These are phyloP conservation scores for Leptopilina drosophilae DNA, from an alignment of 2,888 invertebrate genomes.

Conservation along the genomic window DNA sequence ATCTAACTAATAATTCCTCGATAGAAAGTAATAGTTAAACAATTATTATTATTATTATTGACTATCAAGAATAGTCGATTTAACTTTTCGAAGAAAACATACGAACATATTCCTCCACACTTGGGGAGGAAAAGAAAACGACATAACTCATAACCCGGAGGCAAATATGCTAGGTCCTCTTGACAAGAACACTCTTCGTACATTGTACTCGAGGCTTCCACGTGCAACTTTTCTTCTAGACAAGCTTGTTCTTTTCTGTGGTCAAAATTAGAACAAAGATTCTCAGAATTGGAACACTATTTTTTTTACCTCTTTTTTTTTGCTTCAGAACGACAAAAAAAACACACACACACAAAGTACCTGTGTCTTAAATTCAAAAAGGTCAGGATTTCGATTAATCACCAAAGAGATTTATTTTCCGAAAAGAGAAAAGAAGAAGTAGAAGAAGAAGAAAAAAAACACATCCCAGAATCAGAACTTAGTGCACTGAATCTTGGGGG, in stretches of 20 bases:
- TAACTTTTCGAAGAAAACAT: too few relatives aligned
- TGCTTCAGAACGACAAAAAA: not conserved
- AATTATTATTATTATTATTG: too few relatives aligned
- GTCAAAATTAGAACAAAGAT: conserved; percentile 16
- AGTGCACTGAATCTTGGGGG: not conserved
- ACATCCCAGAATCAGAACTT: too few relatives aligned
- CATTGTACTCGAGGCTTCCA: conserved; percentile 14
- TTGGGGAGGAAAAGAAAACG: not conserved
- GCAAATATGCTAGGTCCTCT: conserved; percentile 15
- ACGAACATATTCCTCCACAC: not conserved
- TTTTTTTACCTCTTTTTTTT: not conserved
- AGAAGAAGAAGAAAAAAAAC: not conserved
- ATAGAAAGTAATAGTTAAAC: too few relatives aligned
- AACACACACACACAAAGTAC: not conserved
- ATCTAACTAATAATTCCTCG: too few relatives aligned
- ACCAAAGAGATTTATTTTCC: not conserved
- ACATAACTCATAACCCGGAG: conserved; percentile 12
- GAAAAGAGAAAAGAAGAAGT: not conserved
- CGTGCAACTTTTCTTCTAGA: conserved; percentile 1
- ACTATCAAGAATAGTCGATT: too few relatives aligned
- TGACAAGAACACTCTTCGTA: conserved; percentile 1
- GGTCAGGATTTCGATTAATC: not conserved
- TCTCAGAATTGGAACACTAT: not conserved
- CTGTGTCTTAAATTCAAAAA: too few relatives aligned
- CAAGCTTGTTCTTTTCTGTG: conserved; percentile 17